Percentiles rank a stretch among this genome's conserved stretches.
These are phyloP conservation scores for Hydra vulgaris DNA, from an alignment of 30 jellyfish, hydroid and myxozoan genomes.

Conservation along the genomic window DNA sequence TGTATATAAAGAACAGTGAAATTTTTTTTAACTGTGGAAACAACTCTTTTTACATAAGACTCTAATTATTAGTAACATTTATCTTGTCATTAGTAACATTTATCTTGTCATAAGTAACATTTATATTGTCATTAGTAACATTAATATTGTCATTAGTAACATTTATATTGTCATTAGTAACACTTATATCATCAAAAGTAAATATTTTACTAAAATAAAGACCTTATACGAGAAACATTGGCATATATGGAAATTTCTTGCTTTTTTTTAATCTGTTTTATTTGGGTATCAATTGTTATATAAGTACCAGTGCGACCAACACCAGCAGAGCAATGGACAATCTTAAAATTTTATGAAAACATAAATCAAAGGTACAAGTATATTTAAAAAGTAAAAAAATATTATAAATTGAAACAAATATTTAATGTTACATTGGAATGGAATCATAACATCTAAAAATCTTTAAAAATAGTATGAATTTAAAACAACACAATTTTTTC, in stretches of 20 bases:
- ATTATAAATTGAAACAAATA: not conserved
- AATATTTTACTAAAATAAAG: too few species aligned
- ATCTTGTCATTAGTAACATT: not conserved
- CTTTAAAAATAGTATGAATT: too few species aligned
- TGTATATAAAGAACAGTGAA: not conserved
- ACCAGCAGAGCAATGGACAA: constrained; percentile 97
- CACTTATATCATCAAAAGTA: too few species aligned
- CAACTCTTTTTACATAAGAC: not conserved
- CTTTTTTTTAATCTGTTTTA: constrained; percentile 40
- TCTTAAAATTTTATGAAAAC: constrained; percentile 34
- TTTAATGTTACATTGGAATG: too few species aligned
- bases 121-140: not conserved
- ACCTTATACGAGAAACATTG: constrained; percentile 67
- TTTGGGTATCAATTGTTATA: constrained; percentile 76
- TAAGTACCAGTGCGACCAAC: constrained; percentile 96
- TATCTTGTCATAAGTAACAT: not conserved
- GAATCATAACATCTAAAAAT: too few species aligned
- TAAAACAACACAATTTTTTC: too few species aligned
- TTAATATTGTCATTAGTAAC: too few species aligned
- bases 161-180: too few species aligned
- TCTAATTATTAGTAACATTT: not conserved
- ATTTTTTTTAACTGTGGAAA: too few species aligned
- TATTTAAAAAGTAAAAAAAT: not conserved
- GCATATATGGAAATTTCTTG: constrained; percentile 33
- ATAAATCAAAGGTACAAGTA: not conserved